These are phyloP conservation scores for Muntiacus reevesi DNA, from an alignment of 2,113 vertebrate species.

Conservation along the genomic window DNA sequence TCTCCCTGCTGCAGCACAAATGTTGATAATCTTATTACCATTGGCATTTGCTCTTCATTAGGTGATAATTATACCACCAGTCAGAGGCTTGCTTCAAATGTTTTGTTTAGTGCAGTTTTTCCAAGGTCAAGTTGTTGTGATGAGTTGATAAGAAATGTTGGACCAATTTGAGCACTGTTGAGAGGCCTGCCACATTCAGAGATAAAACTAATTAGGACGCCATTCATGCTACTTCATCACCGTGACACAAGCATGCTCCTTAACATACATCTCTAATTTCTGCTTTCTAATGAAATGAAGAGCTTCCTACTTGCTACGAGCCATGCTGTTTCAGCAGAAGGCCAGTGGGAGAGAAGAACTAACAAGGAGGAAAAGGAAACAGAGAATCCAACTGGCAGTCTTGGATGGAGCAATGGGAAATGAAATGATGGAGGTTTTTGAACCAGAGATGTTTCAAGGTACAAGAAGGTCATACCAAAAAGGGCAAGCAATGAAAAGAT, in stretches of 20 bases:
- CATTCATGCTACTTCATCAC: neutral
- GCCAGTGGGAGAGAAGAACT: neutral
- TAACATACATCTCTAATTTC: neutral
- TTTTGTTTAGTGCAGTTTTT: neutral
- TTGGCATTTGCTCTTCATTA: conserved; percentile 39
- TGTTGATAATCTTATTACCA: conserved; percentile 18
- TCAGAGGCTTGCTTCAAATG: neutral
- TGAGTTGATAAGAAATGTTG: neutral
- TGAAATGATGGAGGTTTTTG: neutral
- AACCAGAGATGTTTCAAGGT: neutral
- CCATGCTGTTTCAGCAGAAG: neutral
- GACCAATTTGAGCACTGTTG: neutral
- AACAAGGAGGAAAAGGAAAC: neutral
- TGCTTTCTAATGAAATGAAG: neutral
- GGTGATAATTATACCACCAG: neutral
- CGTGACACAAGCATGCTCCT: neutral
- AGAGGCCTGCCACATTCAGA: neutral
- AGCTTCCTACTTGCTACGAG: neutral
- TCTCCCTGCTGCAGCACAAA: conserved; percentile 13
- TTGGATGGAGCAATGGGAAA: neutral
- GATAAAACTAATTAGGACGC: conserved; percentile 29
- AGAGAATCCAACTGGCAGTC: neutral
- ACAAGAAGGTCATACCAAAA: neutral
- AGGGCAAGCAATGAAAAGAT: conserved; percentile 15
- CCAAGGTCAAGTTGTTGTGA: conserved; percentile 29